Evolutionary conservation across 2,113 vertebrate species (phyloP), one percentile per base, ranked within the genome.

Genomic region (Datnioides undecimradiatus): DNA sequence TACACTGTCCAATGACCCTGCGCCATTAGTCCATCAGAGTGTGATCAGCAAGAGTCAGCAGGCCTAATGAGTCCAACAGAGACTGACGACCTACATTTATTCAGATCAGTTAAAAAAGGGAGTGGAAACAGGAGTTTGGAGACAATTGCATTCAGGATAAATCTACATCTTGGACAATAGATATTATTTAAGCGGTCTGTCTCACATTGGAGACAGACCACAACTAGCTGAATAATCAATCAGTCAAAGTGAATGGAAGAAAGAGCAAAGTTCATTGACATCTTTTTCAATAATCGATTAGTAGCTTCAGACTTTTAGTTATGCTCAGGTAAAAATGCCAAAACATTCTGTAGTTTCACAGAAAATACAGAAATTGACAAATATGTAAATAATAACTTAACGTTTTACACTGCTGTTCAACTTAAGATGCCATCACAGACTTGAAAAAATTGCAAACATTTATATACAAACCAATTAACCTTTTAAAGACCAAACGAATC

Each of bases 31-130:
- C 43, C 65, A 54, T 19, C 71, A 65, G 23, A 40, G 62, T 74
- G 19, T 38, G 54, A 71, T 10, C 36, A 59, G 11, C 16, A 31
- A 33, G 25, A 46, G 59, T 80, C n/a, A 76, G 31, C 27, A 54
- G 60, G 36, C 21, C 27, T 60, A 19, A 66, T 27, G 36, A 43
- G 64, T 31, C 6, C 54, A 43, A 57, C n/a, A 38, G 0, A 13
- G 21, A 73, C 72, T 40, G 43, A 73, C 27, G 27, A 59, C 59
- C 68, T 63, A 54, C 36, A 77, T 71, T 48, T 16, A 57, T 59
- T 38, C 58, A 71, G 9, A 69, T 65, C 75, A 73, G 46, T 76
- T 43, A 40, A 52, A 57, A 81, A 55, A 19, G 6, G 43, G 36
- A 84, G 23, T n/a, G 52, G 27, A 58, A 46, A 29, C 13, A 19